Conservation (phyloP, 2,797 vertebrate genomes). For the Peromyscus attwateri region DNA sequence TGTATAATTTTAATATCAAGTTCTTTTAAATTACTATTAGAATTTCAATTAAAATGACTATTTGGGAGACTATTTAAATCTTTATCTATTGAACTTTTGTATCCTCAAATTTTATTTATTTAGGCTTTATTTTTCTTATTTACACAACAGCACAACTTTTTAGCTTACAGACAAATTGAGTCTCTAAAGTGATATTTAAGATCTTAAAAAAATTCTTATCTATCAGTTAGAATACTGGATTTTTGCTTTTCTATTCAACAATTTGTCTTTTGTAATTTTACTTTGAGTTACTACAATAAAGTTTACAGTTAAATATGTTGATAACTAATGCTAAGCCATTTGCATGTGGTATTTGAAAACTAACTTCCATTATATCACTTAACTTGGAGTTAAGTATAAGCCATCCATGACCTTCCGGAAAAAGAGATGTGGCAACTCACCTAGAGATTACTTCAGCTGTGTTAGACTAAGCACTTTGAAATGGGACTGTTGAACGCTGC, state of each 20-base stretch:
- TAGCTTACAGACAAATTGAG: constrained; percentile 37
- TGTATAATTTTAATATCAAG: background rate
- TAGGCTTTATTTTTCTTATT: constrained; percentile 16
- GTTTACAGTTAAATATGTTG: background rate
- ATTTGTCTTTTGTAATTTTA: constrained; percentile 14
- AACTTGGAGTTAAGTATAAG: background rate
- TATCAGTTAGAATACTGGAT: constrained; percentile 13
- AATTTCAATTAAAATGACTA: constrained; percentile 36
- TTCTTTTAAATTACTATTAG: background rate
- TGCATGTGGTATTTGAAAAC: constrained; percentile 25
- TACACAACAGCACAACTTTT: background rate
- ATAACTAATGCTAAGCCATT: constrained; percentile 12
- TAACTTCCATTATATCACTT: background rate
- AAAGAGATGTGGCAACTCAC: background rate
- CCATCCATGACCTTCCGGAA: constrained; percentile 8
- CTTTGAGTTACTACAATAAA: background rate
- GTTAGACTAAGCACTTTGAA: background rate
- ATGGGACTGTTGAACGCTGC: background rate
- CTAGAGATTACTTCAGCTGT: background rate
- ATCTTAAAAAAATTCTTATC: constrained; percentile 33
- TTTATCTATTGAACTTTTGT: background rate
- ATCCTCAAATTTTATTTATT: background rate
- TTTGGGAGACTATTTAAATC: constrained; percentile 9
- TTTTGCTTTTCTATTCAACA: background rate
- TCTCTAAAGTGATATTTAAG: background rate